Percentiles rank a stretch among this genome's conserved stretches.
phyloP scores from a whole-genome alignment of 2,888 invertebrate genomes.

The Nymphalis polychloros region DNA sequence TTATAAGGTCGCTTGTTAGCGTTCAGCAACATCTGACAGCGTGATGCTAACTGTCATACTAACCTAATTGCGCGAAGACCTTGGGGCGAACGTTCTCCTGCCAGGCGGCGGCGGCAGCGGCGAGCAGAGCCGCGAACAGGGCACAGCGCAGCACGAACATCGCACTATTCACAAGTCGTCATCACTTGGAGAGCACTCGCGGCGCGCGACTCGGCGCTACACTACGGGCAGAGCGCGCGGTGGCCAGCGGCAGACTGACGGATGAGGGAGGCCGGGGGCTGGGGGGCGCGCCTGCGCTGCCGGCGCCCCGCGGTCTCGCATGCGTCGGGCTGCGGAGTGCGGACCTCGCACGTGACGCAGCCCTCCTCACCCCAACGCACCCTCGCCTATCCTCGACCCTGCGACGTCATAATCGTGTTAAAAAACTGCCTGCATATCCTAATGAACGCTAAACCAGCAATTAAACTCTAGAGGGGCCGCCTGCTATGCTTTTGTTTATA shows the following conservation, averaged over 20 bases:
- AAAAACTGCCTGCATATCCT: constrained; percentile 78
- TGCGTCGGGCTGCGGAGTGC: constrained; percentile 81
- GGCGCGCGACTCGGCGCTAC: constrained; percentile 61
- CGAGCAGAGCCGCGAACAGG: constrained; percentile 79
- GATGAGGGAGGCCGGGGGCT: constrained; percentile 72
- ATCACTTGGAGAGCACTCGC: constrained; percentile 76
- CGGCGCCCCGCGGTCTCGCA: constrained; percentile 80
- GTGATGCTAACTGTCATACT: constrained; percentile 67
- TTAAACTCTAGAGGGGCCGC: constrained; percentile 64
- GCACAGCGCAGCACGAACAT: constrained; percentile 78
- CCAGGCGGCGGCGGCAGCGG: constrained; percentile 86
- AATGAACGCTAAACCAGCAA: constrained; percentile 78
- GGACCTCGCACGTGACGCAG: constrained; percentile 81
- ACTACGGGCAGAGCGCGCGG: constrained; percentile 79
- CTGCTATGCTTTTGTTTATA: constrained; percentile 49
- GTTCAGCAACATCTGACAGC: constrained; percentile 29
- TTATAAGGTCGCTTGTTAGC: constrained; percentile 21
- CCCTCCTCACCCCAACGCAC: constrained; percentile 76
- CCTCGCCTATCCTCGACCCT: constrained; percentile 64
- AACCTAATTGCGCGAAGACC: constrained; percentile 95
- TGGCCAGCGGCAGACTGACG: constrained; percentile 78
- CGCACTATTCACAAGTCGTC: constrained; percentile 80
- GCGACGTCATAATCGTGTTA: constrained; percentile 79
- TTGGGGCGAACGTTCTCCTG: constrained; percentile 96
- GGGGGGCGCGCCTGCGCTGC: constrained; percentile 62